A percentile compares a stretch with the other conserved stretches of the same genome.
phyloP scores from a whole-genome alignment of 1,140 invertebrate species.

The Drosophila willistoni region DNA sequence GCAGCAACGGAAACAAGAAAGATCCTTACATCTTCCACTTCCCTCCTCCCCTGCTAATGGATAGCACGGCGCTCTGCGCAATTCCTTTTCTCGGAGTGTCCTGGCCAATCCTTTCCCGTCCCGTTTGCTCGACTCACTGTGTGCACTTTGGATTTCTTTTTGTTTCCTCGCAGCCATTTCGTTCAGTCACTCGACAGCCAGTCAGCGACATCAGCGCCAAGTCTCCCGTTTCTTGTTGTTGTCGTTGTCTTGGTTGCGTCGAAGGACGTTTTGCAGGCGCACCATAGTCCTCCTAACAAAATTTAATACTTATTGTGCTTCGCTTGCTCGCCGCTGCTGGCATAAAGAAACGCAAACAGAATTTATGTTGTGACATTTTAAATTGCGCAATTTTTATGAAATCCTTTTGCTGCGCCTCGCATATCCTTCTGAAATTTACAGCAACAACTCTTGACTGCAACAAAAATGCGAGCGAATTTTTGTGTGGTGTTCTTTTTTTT shows the following conservation, averaged over 20 bases:
- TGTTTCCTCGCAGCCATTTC: constrained; percentile 58
- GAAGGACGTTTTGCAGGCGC: constrained; percentile 64
- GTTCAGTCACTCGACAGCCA: constrained; percentile 75
- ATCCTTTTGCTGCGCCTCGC: constrained; percentile 74
- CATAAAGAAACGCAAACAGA: constrained; percentile 80
- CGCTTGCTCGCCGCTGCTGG: constrained; percentile 51
- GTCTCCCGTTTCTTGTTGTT: constrained; percentile 25
- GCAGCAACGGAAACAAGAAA: constrained; percentile 36
- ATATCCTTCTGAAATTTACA: constrained; percentile 54
- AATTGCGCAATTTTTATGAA: constrained; percentile 83
- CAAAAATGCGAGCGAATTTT: constrained; percentile 73
- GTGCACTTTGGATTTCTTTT: constrained; percentile 78
- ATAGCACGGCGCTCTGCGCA: constrained; percentile 12
- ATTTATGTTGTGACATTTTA: constrained; percentile 83
- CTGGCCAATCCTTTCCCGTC: constrained; percentile 43
- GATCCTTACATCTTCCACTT: constrained; percentile 22
- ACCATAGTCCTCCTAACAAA: constrained; percentile 72
- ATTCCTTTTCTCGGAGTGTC: constrained; percentile 51
- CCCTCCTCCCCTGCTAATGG: not conserved
- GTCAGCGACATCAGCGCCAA: constrained; percentile 71
- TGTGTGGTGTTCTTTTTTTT: constrained; percentile 42
- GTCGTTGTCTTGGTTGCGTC: constrained; percentile 59
- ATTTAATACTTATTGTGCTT: constrained; percentile 78
- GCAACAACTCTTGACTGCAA: constrained; percentile 65
- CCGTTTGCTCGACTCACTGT: constrained; percentile 49